A percentile compares a stretch with the other conserved stretches of the same genome.
phyloP scores from a whole-genome alignment of 2,797 vertebrate genomes.

The Graptemys geographica region DNA sequence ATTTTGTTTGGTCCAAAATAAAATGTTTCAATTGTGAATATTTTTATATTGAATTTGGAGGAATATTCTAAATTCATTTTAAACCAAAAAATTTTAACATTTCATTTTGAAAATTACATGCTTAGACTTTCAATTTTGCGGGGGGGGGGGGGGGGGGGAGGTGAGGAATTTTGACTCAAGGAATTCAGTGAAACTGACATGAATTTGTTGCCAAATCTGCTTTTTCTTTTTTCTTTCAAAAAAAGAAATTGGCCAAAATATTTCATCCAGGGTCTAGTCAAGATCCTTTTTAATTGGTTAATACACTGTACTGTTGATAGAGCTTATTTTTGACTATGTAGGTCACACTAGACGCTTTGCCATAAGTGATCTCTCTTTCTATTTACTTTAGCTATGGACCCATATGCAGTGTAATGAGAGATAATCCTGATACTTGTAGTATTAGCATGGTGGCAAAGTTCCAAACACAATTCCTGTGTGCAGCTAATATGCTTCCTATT shows the following conservation, averaged over 20 bases:
- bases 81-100: background rate
- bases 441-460: background rate
- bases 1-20: background rate
- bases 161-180: background rate
- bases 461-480: conserved; percentile 1
- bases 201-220: background rate
- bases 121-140: background rate
- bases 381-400: background rate
- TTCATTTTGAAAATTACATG: background rate
- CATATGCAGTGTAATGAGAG: background rate
- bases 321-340: rapidly evolving
- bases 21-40: background rate
- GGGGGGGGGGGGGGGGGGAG: background rate
- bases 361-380: background rate
- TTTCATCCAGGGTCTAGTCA: background rate
- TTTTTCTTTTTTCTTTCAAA: background rate
- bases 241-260: background rate
- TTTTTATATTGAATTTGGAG: background rate
- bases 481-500: background rate
- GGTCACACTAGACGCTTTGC: background rate
- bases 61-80: background rate
- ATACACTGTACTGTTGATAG: background rate
- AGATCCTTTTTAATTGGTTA: background rate
- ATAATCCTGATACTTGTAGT: background rate
- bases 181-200: background rate